Conservation (phyloP, 2,113 vertebrate genomes). For the Saguinus midas region DNA sequence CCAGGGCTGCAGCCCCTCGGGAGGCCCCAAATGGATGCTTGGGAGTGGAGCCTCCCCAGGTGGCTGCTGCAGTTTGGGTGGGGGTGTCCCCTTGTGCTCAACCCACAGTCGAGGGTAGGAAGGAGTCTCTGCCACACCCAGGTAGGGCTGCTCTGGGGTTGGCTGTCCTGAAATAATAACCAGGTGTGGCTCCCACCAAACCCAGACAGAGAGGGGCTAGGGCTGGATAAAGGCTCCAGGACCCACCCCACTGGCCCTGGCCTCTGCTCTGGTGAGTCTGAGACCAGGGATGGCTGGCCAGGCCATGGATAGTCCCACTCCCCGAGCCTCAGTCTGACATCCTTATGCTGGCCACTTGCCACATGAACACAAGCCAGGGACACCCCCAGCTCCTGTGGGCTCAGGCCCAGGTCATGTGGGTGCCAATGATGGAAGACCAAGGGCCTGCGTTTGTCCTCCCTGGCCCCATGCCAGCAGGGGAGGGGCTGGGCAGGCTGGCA, state of each 20-base stretch:
- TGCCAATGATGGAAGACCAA: not conserved
- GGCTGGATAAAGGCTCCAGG: not conserved
- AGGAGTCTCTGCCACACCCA: not conserved
- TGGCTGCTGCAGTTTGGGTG: no score
- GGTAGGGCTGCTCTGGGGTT: not conserved
- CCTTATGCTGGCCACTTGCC: not conserved
- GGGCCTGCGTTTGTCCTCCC: not conserved
- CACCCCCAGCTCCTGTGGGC: not conserved
- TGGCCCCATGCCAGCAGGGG: not conserved
- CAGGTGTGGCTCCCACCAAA: not conserved
- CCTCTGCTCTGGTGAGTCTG: not conserved
- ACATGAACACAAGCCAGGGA: not conserved
- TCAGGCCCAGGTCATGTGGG: not conserved
- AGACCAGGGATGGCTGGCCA: not conserved
- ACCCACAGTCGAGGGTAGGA: not conserved
- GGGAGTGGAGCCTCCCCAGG: not conserved
- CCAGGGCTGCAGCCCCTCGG: not conserved
- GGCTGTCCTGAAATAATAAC: not conserved
- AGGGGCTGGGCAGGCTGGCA: not conserved
- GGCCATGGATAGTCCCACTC: not conserved
- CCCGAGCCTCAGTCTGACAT: not conserved
- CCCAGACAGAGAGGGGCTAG: not conserved
- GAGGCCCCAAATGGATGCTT: not conserved
- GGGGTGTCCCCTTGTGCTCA: not conserved
- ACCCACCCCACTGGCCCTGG: not conserved